These are phyloP conservation scores for Uropetala carovei DNA, from an alignment of 2,888 invertebrate species.

Conservation along the genomic window DNA sequence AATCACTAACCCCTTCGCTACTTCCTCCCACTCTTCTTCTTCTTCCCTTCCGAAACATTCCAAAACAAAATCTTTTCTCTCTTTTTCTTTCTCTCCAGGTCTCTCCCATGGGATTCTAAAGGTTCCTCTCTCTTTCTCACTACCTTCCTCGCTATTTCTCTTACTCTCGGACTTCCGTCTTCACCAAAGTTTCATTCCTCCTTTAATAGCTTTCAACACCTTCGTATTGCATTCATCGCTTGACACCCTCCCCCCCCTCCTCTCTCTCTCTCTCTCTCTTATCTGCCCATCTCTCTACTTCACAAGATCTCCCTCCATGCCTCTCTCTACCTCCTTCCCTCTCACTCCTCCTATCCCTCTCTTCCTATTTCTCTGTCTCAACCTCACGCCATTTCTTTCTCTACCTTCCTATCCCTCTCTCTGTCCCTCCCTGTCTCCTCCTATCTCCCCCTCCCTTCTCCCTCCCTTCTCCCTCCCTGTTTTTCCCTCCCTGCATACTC, in stretches of 20 bases:
- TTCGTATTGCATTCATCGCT: constrained; percentile 8
- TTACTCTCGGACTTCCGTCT: background rate
- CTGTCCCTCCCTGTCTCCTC: background rate
- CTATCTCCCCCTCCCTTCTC: background rate
- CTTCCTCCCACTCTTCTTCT: background rate
- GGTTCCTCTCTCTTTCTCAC: constrained; percentile 5
- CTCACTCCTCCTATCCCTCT: too few species aligned
- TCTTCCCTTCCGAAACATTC: background rate
- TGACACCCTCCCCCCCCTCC: background rate
- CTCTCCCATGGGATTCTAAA: background rate
- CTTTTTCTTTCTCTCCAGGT: background rate
- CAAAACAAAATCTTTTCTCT: background rate
- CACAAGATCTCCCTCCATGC: too few species aligned
- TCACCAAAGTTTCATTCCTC: constrained; percentile 18
- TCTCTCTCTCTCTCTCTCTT: background rate
- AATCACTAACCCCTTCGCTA: constrained; percentile 1
- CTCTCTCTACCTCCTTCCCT: background rate
- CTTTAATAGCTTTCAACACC: constrained; percentile 48
- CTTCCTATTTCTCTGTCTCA: background rate
- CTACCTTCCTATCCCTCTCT: background rate
- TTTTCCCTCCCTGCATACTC: background rate
- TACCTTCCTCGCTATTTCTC: background rate
- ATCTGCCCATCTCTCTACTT: background rate
- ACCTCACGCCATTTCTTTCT: background rate
- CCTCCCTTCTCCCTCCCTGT: background rate